Percentiles rank a stretch among this genome's conserved stretches.
phyloP scores from a whole-genome alignment of 2,113 vertebrate species.

The Gymnogyps californianus region DNA sequence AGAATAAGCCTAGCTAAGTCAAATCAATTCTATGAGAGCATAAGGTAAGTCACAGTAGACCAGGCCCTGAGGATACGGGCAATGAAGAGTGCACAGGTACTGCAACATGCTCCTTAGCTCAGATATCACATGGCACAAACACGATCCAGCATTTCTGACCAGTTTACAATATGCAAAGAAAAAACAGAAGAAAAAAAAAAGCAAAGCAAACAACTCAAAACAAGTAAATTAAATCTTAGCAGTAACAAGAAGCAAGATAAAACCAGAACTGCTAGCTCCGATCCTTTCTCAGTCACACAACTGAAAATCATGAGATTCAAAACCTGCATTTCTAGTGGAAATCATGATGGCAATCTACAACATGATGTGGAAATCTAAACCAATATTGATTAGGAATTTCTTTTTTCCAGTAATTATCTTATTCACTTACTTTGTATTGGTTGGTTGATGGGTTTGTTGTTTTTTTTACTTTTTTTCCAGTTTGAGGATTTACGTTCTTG shows the following conservation, averaged over 20 bases:
- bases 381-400: background rate
- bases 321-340: background rate
- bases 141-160: background rate
- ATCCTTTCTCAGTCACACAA: background rate
- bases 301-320: background rate
- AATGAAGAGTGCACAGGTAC: background rate
- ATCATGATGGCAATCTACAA: background rate
- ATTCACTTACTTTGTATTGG: background rate
- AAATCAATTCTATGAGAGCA: background rate
- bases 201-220: background rate
- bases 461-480: accelerated
- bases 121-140: background rate
- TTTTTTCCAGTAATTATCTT: background rate
- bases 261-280: background rate
- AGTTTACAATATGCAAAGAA: background rate
- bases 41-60: background rate
- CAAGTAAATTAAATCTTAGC: background rate
- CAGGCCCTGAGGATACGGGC: background rate
- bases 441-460: background rate
- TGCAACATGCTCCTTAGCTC: accelerated
- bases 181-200: background rate
- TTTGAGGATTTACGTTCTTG: background rate
- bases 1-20: background rate
- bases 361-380: background rate
- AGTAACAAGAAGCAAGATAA: background rate